Base-by-base conservation (phyloP, 2,113 vertebrate species). In the Anhinga rufa region DNA sequence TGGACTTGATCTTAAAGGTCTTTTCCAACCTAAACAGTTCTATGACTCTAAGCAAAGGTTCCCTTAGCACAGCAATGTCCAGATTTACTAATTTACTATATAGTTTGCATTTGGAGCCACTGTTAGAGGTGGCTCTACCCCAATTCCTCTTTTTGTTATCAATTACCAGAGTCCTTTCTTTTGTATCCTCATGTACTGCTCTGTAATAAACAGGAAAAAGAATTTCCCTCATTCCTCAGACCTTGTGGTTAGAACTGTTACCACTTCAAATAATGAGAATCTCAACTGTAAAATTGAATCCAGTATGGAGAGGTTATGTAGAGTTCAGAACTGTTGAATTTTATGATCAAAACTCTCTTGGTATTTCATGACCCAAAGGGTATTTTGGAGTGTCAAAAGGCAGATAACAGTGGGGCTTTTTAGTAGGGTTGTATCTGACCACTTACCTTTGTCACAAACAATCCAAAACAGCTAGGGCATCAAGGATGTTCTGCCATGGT, bases 381-480 rank as follows among this genome's bases (percentile, higher is more conserved):
- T 82, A 46, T 92, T 97, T 95, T 96, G 70, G 78, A 40, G 17
- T 55, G 60, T 79, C 57, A 78, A 19, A 68, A 62, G 49, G 86
- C 81, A 82, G 95, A 61, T 91, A 86, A 82, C 65, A 84, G 49
- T 9, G 25, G 58, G 46, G n/a, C 82, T 94, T 95, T 70, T 51
- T 60, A 96, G 40, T 36, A 57, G 28, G 28, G 26, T 22, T 68
- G 17, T 54, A 34, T 77, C 91, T 96, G 46, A 89, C 83, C 54
- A 42, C 65, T 49, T 83, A n/a, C 1, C 1, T 82, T 95, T 76
- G 29, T 71, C n/a, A 38, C 36, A 93, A 76, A 96, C 82, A 90
- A 91, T 89, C 78, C 88, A 79, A 96, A 95, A 32, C 44, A 86
- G 88, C 75, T 90, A 38, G 38, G 38, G 94, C 97, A 97, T 95